Percentiles rank a stretch among this genome's conserved stretches.
phyloP scores from a whole-genome alignment of 2,888 invertebrate species.

The Periphyllus acericola region DNA sequence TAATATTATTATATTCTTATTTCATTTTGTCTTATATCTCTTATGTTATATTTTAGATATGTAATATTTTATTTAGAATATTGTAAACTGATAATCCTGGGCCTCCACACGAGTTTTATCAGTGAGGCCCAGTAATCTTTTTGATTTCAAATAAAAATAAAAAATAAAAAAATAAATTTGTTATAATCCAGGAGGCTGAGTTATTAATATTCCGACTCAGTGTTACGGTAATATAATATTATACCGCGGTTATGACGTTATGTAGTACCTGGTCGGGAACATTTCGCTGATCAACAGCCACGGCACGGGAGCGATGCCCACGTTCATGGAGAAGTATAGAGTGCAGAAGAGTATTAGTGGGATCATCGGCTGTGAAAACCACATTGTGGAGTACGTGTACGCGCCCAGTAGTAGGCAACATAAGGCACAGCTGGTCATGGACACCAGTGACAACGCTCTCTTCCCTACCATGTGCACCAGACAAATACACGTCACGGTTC shows the following conservation, averaged over 20 bases:
- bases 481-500: constrained; percentile 64
- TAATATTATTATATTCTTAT: too few species aligned
- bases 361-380: constrained; percentile 67
- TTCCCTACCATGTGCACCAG: constrained; percentile 66
- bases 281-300: constrained; percentile 73
- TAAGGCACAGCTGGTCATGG: constrained; percentile 68
- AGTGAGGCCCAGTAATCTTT: too few species aligned
- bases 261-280: constrained; percentile 71
- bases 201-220: too few species aligned
- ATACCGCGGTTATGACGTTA: not conserved
- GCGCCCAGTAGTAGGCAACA: constrained; percentile 69
- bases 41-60: too few species aligned
- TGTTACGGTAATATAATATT: not conserved
- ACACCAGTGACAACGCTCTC: constrained; percentile 68
- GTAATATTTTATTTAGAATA: too few species aligned
- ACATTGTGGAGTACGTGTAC: constrained; percentile 67
- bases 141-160: too few species aligned
- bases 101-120: too few species aligned
- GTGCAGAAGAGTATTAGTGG: constrained; percentile 69
- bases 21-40: too few species aligned
- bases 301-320: constrained; percentile 69
- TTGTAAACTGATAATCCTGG: too few species aligned
- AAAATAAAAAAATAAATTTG: too few species aligned
- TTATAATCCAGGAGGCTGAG: too few species aligned
- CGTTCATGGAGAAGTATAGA: constrained; percentile 68